Evolutionary conservation across 2,888 invertebrate species (phyloP), one percentile per base, ranked within the genome.

Genomic region (Bruchidius siliquastri): DNA sequence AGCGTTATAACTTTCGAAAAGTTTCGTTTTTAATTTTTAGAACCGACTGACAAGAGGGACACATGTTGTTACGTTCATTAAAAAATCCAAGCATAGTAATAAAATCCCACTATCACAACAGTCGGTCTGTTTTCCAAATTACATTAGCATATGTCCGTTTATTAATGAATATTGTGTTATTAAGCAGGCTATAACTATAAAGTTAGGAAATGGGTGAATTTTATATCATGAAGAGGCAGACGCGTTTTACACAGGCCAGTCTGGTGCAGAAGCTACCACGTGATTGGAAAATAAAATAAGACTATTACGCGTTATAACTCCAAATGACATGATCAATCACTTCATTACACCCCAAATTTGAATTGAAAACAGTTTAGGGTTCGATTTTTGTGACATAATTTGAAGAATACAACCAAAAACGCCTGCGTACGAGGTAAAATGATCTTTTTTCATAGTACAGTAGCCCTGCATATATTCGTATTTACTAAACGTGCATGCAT

Each of bases 201-300:
- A 79, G 76, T 79, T 79, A 79, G 80, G 80, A 80, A 79, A 79
- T 76, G 74, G 75, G 73, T 70, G 76, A 73, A 74, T 76, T 79
- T 79, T 78, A 49, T 49, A 13, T 49, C 49, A 18, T 13, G 49
- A 49, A 49, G 49, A 49, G 13, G 49, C 18, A 49, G 49, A 13
- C 49, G 6, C 49, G 26, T 8, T n/a, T n/a, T 49, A 49, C 49
- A 49, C 49, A 13, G 6, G 49, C 49, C 3, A 8, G 18, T 49
- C 3, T 49, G 1, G 49, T 49, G 49, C 49, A 13, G 26, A 26
- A 26, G 26, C 26, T 26, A 26, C 26, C 26, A n/a, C n/a, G n/a
- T n/a, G n/a, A n/a, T n/a, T n/a, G n/a, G n/a, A n/a, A n/a, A n/a
- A n/a, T n/a, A n/a, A n/a, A n/a, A n/a, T n/a, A n/a, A n/a, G n/a